Base-by-base conservation (phyloP, 2,888 invertebrate genomes). In the Andrena bucephala region DNA sequence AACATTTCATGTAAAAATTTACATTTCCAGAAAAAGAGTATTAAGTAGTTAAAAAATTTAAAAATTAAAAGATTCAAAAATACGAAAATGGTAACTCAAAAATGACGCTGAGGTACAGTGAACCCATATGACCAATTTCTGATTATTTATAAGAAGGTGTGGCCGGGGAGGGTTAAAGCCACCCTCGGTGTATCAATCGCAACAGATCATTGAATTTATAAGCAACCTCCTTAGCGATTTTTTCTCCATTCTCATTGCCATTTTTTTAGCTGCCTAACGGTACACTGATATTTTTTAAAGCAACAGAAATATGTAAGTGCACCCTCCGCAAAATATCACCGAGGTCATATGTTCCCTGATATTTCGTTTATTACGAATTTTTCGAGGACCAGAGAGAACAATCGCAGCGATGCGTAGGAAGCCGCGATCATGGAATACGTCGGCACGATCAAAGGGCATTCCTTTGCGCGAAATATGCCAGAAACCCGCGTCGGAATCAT, bases 391-490 rank as follows among this genome's bases (percentile, higher is more conserved):
- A 62, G 36, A 70, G 66, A 77, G 70, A 78, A 63, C 50, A 69
- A 73, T 81, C 66, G 77, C 67, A 77, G 20, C 77, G 60, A 68
- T 69, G 71, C 50, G 77, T 74, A 60, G 66, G 68, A 72, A 74
- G 50, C 77, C 81, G 81, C 82, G 87, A 88, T 84, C 70, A 66
- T 73, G 81, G 75, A 85, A 89, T 89, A 89, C 85, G 89, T 83
- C 84, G 85, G 83, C 71, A 90, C 85, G 90, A 92, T 92, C 91
- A 92, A 92, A 92, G 89, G 83, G 83, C 90, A 92, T 92, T 91
- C 90, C 91, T 86, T 85, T 63, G 86, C 81, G 85, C 77, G 89
- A 84, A 91, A 90, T 85, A 90, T 82, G 85, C 89, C 63, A 54
- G 67, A 74, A 84, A 86, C 83, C 78, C 60, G 77, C 78, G 76